Evolutionary conservation across 2,888 invertebrate genomes (phyloP).

Genomic region (Nineta flava): DNA sequence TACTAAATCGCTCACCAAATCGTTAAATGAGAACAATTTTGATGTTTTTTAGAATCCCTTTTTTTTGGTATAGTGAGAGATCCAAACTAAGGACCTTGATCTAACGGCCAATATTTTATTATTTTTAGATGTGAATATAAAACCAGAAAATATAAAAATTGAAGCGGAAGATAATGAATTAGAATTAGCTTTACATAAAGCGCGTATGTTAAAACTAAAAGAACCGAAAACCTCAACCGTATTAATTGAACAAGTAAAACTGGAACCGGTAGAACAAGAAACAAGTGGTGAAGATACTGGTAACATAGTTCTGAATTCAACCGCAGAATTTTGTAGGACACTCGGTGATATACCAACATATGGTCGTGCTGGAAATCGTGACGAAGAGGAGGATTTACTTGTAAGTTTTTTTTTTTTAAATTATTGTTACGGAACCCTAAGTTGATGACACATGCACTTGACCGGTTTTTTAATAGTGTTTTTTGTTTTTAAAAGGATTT

Average conservation of each 20-base stretch:
- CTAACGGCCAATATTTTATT: slow-evolving; percentile 3
- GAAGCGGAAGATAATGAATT: slow-evolving; percentile 38
- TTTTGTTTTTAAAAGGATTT: slow-evolving; percentile 32
- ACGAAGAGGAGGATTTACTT: slow-evolving; percentile 57
- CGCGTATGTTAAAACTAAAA: slow-evolving; percentile 37
- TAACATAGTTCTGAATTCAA: slow-evolving; percentile 75
- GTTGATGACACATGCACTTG: too few species aligned
- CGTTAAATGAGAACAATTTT: too few species aligned
- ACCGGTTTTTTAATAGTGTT: too few species aligned
- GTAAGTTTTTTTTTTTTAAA: slow-evolving; percentile 20
- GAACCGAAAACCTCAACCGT: slow-evolving; percentile 23
- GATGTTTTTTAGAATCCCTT: too few species aligned
- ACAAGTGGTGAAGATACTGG: slow-evolving; percentile 19
- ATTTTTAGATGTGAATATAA: slow-evolving; percentile 26
- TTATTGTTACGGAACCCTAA: not conserved
- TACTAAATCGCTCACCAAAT: too few species aligned
- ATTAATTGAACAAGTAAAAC: slow-evolving; percentile 21
- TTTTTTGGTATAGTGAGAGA: too few species aligned
- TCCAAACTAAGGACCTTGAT: slow-evolving; percentile 4
- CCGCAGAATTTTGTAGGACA: slow-evolving; percentile 93
- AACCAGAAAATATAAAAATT: slow-evolving; percentile 37
- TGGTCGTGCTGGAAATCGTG: slow-evolving; percentile 78
- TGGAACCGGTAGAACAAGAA: slow-evolving; percentile 21
- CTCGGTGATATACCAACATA: slow-evolving; percentile 88
- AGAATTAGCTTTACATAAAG: slow-evolving; percentile 38